These are phyloP conservation scores for Orchestia grillus DNA, from an alignment of 1,140 invertebrate genomes.

Conservation along the genomic window DNA sequence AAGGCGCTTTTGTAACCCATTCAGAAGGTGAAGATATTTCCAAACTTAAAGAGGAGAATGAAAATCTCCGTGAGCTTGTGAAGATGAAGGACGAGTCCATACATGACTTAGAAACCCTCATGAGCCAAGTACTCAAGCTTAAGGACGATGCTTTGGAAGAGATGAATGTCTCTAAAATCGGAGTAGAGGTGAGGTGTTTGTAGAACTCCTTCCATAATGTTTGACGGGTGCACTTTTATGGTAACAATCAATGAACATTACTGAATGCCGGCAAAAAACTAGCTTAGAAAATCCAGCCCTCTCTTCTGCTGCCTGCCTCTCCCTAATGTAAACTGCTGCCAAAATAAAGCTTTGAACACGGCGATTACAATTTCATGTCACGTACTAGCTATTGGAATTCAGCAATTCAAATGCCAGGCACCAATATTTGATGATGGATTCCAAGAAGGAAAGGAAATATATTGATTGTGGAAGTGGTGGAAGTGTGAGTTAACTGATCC, in stretches of 20 bases:
- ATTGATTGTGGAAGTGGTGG: too few species aligned
- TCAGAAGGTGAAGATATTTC: background rate
- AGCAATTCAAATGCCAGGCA: too few species aligned
- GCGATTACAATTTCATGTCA: too few species aligned
- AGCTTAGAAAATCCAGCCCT: background rate
- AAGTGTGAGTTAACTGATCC: too few species aligned
- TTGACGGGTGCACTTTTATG: background rate
- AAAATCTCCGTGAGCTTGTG: background rate
- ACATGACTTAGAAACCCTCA: background rate
- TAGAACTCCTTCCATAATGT: too few species aligned
- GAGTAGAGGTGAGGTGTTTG: slow-evolving; percentile 9
- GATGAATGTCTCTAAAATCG: slow-evolving; percentile 18
- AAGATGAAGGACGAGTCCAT: slow-evolving; percentile 8
- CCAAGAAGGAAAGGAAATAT: too few species aligned
- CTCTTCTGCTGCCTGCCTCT: background rate
- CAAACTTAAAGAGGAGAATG: background rate
- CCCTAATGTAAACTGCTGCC: too few species aligned
- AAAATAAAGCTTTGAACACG: background rate
- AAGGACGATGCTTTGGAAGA: background rate
- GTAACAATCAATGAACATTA: background rate
- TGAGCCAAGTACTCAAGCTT: slow-evolving; percentile 5
- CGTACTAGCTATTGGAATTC: too few species aligned
- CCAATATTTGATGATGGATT: too few species aligned
- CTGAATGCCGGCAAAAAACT: background rate
- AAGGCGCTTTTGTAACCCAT: background rate